A percentile compares a stretch with the other conserved stretches of the same genome.
Conservation (phyloP, 2,113 vertebrate genomes). For the Acinonyx jubatus region DNA sequence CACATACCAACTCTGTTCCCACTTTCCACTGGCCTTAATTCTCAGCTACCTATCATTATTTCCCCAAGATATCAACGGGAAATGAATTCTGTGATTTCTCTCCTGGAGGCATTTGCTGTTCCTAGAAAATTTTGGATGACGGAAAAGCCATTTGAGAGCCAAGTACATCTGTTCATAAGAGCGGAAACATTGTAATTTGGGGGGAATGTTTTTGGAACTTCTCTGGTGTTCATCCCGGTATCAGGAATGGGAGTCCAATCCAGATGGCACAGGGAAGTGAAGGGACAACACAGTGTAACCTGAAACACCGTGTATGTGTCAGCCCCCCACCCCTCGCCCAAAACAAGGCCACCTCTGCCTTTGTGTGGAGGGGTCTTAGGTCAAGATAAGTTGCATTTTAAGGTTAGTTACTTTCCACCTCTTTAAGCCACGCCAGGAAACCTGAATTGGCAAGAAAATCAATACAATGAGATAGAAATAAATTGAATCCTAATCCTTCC, state of each 20-base stretch:
- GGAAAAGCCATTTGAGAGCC: neutral
- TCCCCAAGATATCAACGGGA: neutral
- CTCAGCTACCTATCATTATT: neutral
- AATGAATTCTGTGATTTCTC: conserved; percentile 34
- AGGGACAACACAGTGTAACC: neutral
- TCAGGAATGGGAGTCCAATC: neutral
- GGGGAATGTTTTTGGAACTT: neutral
- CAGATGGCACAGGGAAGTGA: neutral
- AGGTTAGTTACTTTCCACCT: neutral
- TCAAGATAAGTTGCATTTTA: neutral
- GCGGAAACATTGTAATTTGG: neutral
- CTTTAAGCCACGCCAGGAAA: conserved; percentile 4
- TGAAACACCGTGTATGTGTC: neutral
- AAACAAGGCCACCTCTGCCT: neutral
- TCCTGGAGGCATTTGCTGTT: neutral
- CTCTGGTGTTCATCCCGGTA: neutral
- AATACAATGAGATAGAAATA: neutral
- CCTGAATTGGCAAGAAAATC: neutral
- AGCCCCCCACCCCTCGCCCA: neutral
- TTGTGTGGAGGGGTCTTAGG: neutral
- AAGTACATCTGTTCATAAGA: conserved; percentile 6
- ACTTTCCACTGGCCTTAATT: neutral
- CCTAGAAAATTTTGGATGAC: neutral
- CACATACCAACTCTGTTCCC: neutral
- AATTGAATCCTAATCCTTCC: neutral